Evolutionary conservation across 2,797 vertebrate genomes (phyloP), one percentile per base, ranked within the genome.

Genomic region (Ceyx erithaca): DNA sequence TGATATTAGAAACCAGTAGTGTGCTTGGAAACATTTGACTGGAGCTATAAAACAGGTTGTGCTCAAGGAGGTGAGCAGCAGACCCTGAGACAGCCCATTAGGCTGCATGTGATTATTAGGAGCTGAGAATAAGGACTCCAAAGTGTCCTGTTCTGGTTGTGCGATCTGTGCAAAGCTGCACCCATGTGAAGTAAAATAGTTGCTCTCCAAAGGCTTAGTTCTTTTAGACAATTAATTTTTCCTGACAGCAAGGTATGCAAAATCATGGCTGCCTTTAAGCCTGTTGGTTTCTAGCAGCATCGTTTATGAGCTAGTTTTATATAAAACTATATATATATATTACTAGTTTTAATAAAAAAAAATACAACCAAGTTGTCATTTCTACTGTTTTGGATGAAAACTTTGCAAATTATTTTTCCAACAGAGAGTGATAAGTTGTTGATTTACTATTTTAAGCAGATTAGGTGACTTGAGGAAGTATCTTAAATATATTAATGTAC

Each of bases 391-490:
- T 48, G 21, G 10, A 8, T 0, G 3, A 40, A 22, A 9, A 9
- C 14, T 68, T 58, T 68, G n/a, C 3, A 87, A 61, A 46, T 77
- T 81, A 17, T 43, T 82, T 80, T 94, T 94, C 92, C 67, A 83
- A 9, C 73, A 75, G 62, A 91, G 59, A n/a, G 63, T 95, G 95
- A 95, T 89, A 89, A 97, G 93, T 88, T 88, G 72, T 75, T 64
- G 62, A 78, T 64, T 84, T 94, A 75, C 85, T 91, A 83, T 96
- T 95, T 95, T 94, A 89, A 95, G 93, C 26, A 37, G 49, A 46
- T 73, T 37, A 57, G 41, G 40, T 52, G 37, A 85, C 33, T 20
- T 43, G 82, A 92, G 85, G 88, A 96, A 94, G 64, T 85, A 78
- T 92, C 92, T 96, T 94, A 87, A 95, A 94, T 93, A 85, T 51